A percentile compares a stretch with the other conserved stretches of the same genome.
Evolutionary conservation across 2,888 invertebrate species (phyloP).

Genomic region (Drosophila gaucha): DNA sequence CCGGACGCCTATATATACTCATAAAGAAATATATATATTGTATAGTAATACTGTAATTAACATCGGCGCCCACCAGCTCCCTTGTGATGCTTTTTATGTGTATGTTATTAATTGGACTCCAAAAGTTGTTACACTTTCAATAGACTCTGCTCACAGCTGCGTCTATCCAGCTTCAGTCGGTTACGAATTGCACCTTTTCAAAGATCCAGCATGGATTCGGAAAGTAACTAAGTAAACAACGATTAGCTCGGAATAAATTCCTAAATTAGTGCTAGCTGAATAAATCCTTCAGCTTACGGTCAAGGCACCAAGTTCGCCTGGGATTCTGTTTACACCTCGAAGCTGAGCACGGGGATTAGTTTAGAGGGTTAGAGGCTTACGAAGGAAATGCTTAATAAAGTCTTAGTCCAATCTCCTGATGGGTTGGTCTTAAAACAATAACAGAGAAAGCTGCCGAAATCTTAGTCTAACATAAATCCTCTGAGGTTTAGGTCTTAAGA

Average conservation of each 20-base stretch:
- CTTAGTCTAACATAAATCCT: not conserved
- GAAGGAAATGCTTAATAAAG: not conserved
- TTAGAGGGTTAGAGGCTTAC: not conserved
- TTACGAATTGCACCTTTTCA: not conserved
- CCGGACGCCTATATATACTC: conserved; percentile 13
- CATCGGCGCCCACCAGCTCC: conserved; percentile 44
- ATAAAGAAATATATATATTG: not conserved
- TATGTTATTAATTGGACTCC: conserved; percentile 27
- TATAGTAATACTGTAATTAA: conserved; percentile 30
- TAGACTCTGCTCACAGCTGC: conserved; percentile 8
- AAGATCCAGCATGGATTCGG: not conserved
- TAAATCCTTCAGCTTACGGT: not conserved
- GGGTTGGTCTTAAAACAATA: not conserved
- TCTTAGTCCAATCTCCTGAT: not conserved
- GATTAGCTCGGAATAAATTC: not conserved
- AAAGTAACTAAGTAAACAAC: not conserved
- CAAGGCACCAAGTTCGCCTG: not conserved
- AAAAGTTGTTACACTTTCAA: conserved; percentile 60
- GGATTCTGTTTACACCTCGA: not conserved
- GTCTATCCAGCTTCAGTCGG: conserved; percentile 13
- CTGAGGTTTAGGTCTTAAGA: not conserved
- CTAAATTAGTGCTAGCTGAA: conserved; percentile 1
- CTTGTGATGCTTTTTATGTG: conserved; percentile 5
- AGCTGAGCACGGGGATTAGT: not conserved
- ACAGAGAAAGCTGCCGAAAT: not conserved